phyloP scores from a whole-genome alignment of 2,888 invertebrate species.

The Campoplex capitator region DNA sequence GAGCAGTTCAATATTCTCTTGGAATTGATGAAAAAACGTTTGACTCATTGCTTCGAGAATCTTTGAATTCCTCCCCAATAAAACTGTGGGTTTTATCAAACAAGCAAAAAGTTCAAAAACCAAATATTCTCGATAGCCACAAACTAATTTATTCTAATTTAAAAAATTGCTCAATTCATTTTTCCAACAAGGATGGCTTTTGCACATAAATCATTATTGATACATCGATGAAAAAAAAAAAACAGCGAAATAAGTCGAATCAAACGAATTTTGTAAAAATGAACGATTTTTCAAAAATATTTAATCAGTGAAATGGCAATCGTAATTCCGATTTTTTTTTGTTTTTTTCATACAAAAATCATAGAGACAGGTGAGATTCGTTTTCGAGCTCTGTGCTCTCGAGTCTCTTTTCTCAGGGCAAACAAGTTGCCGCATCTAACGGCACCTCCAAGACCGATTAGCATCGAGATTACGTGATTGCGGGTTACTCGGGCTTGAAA shows the following conservation, averaged over 20 bases:
- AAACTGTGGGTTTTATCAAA: no score
- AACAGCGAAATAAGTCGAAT: neutral
- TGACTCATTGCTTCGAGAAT: no score
- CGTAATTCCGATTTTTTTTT: no score
- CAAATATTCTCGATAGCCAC: neutral
- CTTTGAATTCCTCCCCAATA: no score
- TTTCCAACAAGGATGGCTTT: neutral
- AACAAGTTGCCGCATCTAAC: slow-evolving; percentile 66
- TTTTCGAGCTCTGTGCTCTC: slow-evolving; percentile 5
- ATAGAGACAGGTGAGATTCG: slow-evolving; percentile 7
- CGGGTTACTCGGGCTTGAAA: slow-evolving; percentile 52
- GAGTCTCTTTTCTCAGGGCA: slow-evolving; percentile 36
- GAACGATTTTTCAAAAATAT: neutral
- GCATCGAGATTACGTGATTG: slow-evolving; percentile 64
- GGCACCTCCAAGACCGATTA: slow-evolving; percentile 66
- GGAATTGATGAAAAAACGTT: no score
- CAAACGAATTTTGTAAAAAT: neutral
- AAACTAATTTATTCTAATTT: neutral
- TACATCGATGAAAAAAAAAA: neutral
- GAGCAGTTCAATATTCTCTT: no score
- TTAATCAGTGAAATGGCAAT: no score
- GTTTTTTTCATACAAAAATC: neutral
- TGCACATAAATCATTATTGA: neutral
- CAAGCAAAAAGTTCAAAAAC: neutral
- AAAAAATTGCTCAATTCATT: neutral